These are phyloP conservation scores for Elysia crispata DNA, from an alignment of 2,888 invertebrate species.

Conservation along the genomic window DNA sequence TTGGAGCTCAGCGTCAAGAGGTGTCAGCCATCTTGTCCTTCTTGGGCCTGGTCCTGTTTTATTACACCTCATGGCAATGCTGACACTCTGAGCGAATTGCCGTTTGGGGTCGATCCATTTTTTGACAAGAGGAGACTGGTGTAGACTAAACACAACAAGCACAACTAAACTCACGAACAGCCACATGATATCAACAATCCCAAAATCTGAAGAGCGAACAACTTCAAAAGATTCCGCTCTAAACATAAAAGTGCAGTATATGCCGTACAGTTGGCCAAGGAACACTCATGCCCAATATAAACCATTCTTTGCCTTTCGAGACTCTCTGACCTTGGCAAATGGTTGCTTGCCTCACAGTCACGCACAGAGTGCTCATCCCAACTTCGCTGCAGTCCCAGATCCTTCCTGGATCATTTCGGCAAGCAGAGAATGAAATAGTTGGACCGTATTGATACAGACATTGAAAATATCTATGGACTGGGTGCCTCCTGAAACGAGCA, in stretches of 20 bases:
- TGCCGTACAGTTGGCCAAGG: neutral
- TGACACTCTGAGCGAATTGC: constrained; percentile 18
- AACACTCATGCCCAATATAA: neutral
- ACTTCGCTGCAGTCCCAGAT: constrained; percentile 49
- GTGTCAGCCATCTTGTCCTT: too few species aligned
- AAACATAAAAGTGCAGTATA: neutral
- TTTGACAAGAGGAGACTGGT: neutral
- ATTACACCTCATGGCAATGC: constrained; percentile 59
- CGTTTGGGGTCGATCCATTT: neutral
- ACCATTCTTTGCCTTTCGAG: neutral
- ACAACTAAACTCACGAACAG: neutral
- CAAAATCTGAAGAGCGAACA: neutral
- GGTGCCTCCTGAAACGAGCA: constrained; percentile 1
- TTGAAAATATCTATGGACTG: constrained; percentile 10
- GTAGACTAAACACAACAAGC: neutral
- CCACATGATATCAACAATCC: neutral
- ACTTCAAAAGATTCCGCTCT: neutral
- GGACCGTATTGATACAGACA: constrained; percentile 30
- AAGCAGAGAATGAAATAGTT: constrained; percentile 35
- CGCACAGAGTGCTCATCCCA: neutral
- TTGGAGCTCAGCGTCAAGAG: constrained; percentile 58
- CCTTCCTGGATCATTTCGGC: constrained; percentile 48
- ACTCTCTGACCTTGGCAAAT: neutral
- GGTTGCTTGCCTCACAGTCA: constrained; percentile 49
- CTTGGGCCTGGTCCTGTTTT: constrained; percentile 65